phyloP scores from a whole-genome alignment of 2,797 vertebrate species.

The Tachyglossus aculeatus region DNA sequence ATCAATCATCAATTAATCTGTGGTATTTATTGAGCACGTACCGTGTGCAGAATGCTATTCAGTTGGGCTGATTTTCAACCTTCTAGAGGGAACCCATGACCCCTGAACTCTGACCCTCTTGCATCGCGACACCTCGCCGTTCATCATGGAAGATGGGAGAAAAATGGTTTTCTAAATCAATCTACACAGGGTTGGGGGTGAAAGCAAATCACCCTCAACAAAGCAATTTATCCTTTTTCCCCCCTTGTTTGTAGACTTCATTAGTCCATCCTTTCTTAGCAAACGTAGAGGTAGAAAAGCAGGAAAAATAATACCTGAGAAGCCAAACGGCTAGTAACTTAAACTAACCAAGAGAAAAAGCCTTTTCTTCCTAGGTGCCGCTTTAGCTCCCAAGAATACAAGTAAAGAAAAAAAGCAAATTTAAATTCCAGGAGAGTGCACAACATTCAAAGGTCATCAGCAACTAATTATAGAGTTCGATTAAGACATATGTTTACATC shows the following conservation, averaged over 20 bases:
- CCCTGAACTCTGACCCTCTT: background rate
- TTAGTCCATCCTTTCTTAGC: background rate
- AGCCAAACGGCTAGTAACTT: background rate
- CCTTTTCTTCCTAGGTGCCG: background rate
- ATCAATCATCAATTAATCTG: slow-evolving; percentile 8
- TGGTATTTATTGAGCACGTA: too few relatives aligned
- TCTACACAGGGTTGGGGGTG: background rate
- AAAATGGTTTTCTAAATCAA: background rate
- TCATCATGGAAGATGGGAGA: background rate
- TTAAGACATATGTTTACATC: slow-evolving; percentile 38
- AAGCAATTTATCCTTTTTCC: background rate
- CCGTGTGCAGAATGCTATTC: too few relatives aligned
- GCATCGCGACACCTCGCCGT: background rate
- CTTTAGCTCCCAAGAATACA: background rate
- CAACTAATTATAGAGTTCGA: slow-evolving; percentile 3
- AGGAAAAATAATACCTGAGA: background rate
- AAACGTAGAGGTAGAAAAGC: background rate
- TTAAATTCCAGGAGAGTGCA: too few relatives aligned
- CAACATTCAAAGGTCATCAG: background rate
- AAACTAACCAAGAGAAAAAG: background rate
- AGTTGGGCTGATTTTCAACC: too few relatives aligned
- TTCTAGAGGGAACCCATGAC: background rate
- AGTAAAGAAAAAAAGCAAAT: slow-evolving; percentile 1
- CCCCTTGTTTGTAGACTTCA: background rate
- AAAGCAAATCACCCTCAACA: background rate